phyloP scores from a whole-genome alignment of 2,113 vertebrate genomes.

The Seriola dumerili region DNA sequence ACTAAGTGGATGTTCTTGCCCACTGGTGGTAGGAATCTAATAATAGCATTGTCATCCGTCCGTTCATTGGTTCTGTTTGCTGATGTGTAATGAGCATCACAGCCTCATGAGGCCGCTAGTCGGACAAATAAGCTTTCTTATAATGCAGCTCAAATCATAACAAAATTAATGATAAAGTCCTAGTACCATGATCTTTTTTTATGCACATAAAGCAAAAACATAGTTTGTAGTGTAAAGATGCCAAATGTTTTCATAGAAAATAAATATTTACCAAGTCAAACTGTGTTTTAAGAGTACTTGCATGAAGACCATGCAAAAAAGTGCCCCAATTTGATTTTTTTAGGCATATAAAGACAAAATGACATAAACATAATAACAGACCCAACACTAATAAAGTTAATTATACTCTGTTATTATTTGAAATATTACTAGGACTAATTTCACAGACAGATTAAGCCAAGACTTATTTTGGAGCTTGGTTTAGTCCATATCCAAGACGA shows the following conservation, averaged over 20 bases:
- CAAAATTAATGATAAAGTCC: constrained; percentile 44
- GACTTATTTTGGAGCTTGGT: not conserved
- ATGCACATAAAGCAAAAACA: constrained; percentile 65
- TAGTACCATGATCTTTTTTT: constrained; percentile 70
- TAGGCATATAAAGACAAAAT: constrained; percentile 21
- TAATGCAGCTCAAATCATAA: constrained; percentile 54
- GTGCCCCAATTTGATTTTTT: constrained; percentile 40
- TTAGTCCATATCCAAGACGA: constrained; percentile 2
- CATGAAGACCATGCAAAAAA: constrained; percentile 53
- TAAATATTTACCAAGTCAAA: constrained; percentile 66
- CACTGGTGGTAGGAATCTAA: constrained; percentile 34
- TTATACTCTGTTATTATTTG: not conserved
- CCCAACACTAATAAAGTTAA: constrained; percentile 7
- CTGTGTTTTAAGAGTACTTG: constrained; percentile 42
- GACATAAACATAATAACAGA: constrained; percentile 18
- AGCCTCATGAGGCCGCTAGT: constrained; percentile 51
- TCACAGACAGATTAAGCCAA: constrained; percentile 1
- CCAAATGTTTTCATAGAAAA: constrained; percentile 77
- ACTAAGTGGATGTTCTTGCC: constrained; percentile 5
- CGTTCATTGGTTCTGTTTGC: not conserved
- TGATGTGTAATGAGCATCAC: constrained; percentile 24
- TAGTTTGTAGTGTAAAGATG: constrained; percentile 39
- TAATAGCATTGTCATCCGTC: not conserved
- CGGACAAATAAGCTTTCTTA: constrained; percentile 7
- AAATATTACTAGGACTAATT: not conserved